Conservation (phyloP, 2,113 vertebrate species). For the Siniperca chuatsi region DNA sequence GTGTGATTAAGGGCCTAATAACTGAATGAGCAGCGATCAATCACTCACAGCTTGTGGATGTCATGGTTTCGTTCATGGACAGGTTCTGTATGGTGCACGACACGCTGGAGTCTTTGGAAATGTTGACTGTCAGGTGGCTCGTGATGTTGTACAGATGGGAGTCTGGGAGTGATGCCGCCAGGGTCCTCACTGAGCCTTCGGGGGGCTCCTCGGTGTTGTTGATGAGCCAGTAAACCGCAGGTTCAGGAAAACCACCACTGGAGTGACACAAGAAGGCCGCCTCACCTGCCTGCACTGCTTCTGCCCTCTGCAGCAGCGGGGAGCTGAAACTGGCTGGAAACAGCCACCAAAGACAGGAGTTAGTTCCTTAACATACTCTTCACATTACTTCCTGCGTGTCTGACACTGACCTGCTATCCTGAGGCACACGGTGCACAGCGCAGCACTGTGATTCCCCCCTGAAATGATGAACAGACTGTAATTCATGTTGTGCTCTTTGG, state of each 20-base stretch:
- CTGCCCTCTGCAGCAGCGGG: constrained; percentile 51
- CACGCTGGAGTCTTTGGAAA: constrained; percentile 60
- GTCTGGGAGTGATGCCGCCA: background rate
- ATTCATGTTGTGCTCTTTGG: background rate
- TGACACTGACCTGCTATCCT: constrained; percentile 72
- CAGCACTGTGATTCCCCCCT: constrained; percentile 15
- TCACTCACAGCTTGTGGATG: constrained; percentile 67
- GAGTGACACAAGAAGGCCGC: constrained; percentile 69
- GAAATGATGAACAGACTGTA: constrained; percentile 68
- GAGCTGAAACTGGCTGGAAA: constrained; percentile 74
- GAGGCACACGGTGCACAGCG: constrained; percentile 73
- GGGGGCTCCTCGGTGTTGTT: constrained; percentile 55
- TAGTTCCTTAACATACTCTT: background rate
- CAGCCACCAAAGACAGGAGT: background rate
- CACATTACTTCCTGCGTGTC: background rate
- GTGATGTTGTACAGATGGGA: constrained; percentile 76
- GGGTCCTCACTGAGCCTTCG: constrained; percentile 56
- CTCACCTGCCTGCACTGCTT: background rate
- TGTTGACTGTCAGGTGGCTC: constrained; percentile 64
- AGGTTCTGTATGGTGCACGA: constrained; percentile 72
- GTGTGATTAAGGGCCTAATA: no score
- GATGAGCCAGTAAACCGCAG: constrained; percentile 77
- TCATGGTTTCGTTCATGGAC: constrained; percentile 65
- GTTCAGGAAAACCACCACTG: constrained; percentile 72
- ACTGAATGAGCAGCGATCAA: background rate